Evolutionary conservation across 2,113 vertebrate genomes (phyloP).

Genomic region (Aldabrachelys gigantea): DNA sequence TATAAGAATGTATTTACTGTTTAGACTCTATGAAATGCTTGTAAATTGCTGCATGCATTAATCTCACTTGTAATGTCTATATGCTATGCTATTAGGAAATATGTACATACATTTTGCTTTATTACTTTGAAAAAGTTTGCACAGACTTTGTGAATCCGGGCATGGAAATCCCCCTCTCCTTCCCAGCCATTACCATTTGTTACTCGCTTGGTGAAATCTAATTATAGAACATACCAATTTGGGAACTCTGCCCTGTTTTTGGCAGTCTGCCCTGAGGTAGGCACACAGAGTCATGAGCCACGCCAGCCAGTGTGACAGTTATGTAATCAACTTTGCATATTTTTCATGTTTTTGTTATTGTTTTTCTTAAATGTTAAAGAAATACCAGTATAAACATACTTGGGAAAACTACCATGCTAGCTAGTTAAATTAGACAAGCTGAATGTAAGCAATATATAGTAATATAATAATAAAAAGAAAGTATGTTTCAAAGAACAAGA

Average conservation of each 20-base stretch:
- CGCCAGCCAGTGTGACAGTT: neutral
- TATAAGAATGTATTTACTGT: no score
- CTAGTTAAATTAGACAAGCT: neutral
- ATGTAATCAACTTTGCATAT: neutral
- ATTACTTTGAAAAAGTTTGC: no score
- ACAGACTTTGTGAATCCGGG: neutral
- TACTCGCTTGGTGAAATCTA: neutral
- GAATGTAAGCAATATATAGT: neutral
- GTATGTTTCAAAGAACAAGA: conserved; percentile 4
- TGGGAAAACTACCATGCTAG: neutral
- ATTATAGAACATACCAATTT: neutral
- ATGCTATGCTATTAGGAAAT: no score
- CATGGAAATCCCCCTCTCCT: neutral
- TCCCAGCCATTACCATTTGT: neutral
- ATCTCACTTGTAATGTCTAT: no score
- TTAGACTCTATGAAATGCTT: no score
- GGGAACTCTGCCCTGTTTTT: neutral
- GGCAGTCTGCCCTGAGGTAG: neutral
- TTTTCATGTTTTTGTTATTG: neutral
- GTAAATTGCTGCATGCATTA: no score
- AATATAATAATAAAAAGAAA: neutral
- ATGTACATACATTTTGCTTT: no score
- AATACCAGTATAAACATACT: neutral
- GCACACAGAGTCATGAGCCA: neutral
- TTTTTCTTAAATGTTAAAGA: neutral